Conservation (phyloP, 2,888 invertebrate genomes). For the Palloptera scutellata region DNA sequence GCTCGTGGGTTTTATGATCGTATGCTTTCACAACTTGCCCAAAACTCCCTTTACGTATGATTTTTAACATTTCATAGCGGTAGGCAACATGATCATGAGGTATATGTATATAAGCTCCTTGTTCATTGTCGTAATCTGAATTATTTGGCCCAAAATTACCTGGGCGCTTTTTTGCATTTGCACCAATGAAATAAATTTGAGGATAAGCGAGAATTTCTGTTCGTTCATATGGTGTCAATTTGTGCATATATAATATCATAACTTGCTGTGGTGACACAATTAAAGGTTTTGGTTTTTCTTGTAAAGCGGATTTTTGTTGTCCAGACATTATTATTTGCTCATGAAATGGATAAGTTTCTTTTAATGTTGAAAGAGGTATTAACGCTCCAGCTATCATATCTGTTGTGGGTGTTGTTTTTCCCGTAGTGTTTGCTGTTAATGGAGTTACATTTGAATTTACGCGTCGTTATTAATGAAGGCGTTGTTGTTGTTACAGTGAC, state of each 20-base stretch:
- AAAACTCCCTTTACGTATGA: slow-evolving; percentile 98
- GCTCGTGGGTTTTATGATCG: slow-evolving; percentile 95
- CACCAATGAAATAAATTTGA: slow-evolving; percentile 84
- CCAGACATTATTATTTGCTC: slow-evolving; percentile 63
- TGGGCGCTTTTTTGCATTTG: slow-evolving; percentile 93
- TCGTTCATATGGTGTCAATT: slow-evolving; percentile 95
- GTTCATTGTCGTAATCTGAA: slow-evolving; percentile 97
- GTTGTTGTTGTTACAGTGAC: slow-evolving; percentile 22
- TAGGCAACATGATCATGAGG: slow-evolving; percentile 98
- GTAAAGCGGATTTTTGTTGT: slow-evolving; percentile 60
- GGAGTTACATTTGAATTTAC: slow-evolving; percentile 21
- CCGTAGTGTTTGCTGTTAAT: slow-evolving; percentile 31
- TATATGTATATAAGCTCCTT: slow-evolving; percentile 97
- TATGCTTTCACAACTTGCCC: slow-evolving; percentile 99
- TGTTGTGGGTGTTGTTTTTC: slow-evolving; percentile 26
- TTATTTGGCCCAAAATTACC: slow-evolving; percentile 89
- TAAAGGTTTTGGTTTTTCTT: slow-evolving; percentile 66
- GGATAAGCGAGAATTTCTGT: slow-evolving; percentile 96
- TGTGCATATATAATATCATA: slow-evolving; percentile 88
- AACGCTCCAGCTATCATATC: slow-evolving; percentile 20
- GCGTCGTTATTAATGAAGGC: slow-evolving; percentile 21
- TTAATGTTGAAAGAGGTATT: slow-evolving; percentile 32
- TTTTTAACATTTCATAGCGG: slow-evolving; percentile 90
- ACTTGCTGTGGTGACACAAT: slow-evolving; percentile 88
- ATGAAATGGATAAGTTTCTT: slow-evolving; percentile 52